Percentiles rank a stretch among this genome's conserved stretches.
Conservation (phyloP, 2,113 vertebrate species). For the Speoplatyrhinus poulsoni region DNA sequence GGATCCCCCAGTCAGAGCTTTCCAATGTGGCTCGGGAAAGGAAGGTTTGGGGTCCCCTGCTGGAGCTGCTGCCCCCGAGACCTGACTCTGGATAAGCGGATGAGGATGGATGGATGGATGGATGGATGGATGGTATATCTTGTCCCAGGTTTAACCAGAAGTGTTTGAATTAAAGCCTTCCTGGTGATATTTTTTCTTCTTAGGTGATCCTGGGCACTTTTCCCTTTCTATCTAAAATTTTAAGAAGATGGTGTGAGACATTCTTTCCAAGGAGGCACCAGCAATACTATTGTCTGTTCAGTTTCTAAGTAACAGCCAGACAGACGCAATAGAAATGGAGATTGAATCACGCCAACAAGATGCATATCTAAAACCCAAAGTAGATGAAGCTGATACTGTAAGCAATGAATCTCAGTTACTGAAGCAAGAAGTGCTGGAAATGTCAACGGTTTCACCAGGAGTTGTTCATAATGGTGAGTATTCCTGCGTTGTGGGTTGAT, state of each 20-base stretch:
- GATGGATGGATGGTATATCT: not conserved
- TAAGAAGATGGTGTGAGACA: conserved; percentile 44
- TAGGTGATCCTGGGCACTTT: conserved; percentile 23
- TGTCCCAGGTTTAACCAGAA: too few relatives aligned
- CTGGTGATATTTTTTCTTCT: not conserved
- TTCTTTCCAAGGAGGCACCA: conserved; percentile 22
- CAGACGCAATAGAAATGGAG: conserved; percentile 54
- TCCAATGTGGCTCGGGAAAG: too few relatives aligned
- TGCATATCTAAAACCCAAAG: conserved; percentile 43
- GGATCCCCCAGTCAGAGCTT: too few relatives aligned
- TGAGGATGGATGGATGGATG: too few relatives aligned
- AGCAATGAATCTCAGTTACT: conserved; percentile 15
- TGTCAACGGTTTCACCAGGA: conserved; percentile 17
- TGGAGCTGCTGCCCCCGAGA: too few relatives aligned
- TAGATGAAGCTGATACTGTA: conserved; percentile 17
- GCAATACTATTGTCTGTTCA: conserved; percentile 25
- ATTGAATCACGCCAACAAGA: conserved; percentile 27
- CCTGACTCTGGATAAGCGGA: too few relatives aligned
- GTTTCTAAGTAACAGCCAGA: conserved; percentile 35
- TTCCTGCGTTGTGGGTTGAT: not conserved
- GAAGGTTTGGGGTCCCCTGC: too few relatives aligned
- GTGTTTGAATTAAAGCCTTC: too few relatives aligned
- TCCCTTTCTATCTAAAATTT: conserved; percentile 10
- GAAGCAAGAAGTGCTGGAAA: conserved; percentile 39
- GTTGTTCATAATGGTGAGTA: conserved; percentile 65